phyloP scores from a whole-genome alignment of 1,140 invertebrate species.

The Neuroterus valhalla region DNA sequence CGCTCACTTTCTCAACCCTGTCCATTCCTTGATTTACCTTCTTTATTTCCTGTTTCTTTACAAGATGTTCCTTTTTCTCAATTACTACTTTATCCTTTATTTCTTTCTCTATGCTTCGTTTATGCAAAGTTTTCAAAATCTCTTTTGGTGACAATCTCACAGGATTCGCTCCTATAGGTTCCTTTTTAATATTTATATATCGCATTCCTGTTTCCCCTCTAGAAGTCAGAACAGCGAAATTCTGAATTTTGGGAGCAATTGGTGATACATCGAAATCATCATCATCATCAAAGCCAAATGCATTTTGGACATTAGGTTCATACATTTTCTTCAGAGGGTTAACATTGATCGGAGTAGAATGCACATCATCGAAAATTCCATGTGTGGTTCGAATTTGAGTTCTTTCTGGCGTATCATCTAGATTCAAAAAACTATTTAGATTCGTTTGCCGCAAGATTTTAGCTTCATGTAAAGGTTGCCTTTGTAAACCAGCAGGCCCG shows the following conservation, averaged over 20 bases:
- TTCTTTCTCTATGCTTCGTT: slow-evolving; percentile 4
- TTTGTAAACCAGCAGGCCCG: slow-evolving; percentile 48
- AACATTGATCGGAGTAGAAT: slow-evolving; percentile 49
- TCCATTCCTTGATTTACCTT: slow-evolving; percentile 18
- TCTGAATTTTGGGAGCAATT: slow-evolving; percentile 34
- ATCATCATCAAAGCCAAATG: slow-evolving; percentile 59
- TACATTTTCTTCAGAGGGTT: slow-evolving; percentile 38
- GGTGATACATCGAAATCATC: slow-evolving; percentile 38
- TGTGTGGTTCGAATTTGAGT: slow-evolving; percentile 52
- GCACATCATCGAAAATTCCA: slow-evolving; percentile 61
- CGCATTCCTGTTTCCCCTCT: slow-evolving; percentile 48
- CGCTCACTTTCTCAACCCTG: neutral
- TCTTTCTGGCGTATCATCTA: slow-evolving; percentile 57
- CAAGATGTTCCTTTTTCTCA: neutral
- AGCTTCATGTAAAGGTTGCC: slow-evolving; percentile 8
- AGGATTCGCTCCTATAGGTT: slow-evolving; percentile 21
- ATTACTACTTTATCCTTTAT: slow-evolving; percentile 6
- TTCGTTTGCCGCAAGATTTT: slow-evolving; percentile 57
- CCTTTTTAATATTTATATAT: slow-evolving; percentile 39
- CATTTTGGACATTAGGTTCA: slow-evolving; percentile 50
- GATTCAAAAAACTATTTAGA: slow-evolving; percentile 60
- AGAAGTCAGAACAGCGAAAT: neutral
- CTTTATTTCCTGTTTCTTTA: neutral
- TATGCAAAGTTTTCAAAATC: slow-evolving; percentile 19
- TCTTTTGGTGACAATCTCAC: slow-evolving; percentile 29